Percentiles rank a stretch among this genome's conserved stretches.
These are phyloP conservation scores for Heliconius hortense DNA, from an alignment of 2,888 invertebrate genomes.

Conservation along the genomic window DNA sequence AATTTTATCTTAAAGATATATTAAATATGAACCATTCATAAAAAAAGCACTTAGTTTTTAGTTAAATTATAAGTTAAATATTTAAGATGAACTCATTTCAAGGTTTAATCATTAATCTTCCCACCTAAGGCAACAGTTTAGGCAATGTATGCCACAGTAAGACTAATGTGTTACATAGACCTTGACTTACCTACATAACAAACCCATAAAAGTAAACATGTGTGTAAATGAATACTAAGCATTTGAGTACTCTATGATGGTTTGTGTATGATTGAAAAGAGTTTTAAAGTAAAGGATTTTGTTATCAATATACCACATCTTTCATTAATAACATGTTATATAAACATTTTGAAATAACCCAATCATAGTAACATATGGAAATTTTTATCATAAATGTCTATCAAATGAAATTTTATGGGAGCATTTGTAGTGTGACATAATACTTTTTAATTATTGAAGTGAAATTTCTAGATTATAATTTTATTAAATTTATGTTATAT, in stretches of 20 bases:
- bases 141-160: slow-evolving; percentile 21
- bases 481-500: not conserved
- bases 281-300: not conserved
- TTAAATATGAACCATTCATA: not conserved
- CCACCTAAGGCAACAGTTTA: slow-evolving; percentile 20
- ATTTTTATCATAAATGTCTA: not conserved
- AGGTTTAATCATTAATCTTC: slow-evolving; percentile 1
- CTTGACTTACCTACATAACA: slow-evolving; percentile 35
- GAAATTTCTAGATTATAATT: not conserved
- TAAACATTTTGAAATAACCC: not conserved
- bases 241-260: not conserved
- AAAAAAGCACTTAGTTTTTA: not conserved
- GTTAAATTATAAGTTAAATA: not conserved
- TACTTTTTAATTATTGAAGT: not conserved
- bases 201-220: slow-evolving; percentile 26
- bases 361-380: slow-evolving; percentile 1
- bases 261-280: too few relatives aligned
- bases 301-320: not conserved
- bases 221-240: slow-evolving; percentile 19
- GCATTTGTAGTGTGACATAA: slow-evolving; percentile 10
- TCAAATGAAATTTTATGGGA: not conserved
- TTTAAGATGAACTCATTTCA: slow-evolving; percentile 7
- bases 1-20: not conserved
- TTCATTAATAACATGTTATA: not conserved
- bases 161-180: slow-evolving; percentile 14